phyloP scores from a whole-genome alignment of 2,113 vertebrate species.

The Caranx melampygus region DNA sequence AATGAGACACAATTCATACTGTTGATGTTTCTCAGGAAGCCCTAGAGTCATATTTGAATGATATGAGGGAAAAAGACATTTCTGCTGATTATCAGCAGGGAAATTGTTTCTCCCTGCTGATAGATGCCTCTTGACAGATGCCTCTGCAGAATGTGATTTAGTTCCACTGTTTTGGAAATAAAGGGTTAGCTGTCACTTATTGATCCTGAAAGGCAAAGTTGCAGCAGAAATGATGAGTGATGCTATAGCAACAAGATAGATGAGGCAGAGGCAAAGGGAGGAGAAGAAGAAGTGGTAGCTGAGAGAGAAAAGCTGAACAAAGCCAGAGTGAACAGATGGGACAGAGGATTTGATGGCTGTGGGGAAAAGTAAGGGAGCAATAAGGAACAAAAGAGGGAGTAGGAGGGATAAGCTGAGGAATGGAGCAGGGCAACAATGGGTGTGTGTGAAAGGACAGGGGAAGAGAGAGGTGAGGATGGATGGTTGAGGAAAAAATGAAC shows the following conservation, averaged over 20 bases:
- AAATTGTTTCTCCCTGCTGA: conserved; percentile 7
- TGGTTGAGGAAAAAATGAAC: background rate
- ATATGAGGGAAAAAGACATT: conserved; percentile 1
- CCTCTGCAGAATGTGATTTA: conserved; percentile 3
- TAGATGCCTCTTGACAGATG: background rate
- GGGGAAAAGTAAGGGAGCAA: conserved; percentile 38
- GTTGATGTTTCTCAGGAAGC: conserved; percentile 24
- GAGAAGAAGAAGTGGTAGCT: background rate
- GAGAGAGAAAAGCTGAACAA: conserved; percentile 20
- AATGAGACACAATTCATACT: conserved; percentile 29
- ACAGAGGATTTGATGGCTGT: conserved; percentile 37
- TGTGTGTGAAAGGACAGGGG: background rate
- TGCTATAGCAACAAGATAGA: conserved; percentile 36
- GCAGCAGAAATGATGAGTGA: conserved; percentile 20
- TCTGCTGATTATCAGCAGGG: conserved; percentile 8
- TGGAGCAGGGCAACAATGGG: conserved; percentile 1
- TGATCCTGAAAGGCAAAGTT: conserved; percentile 24
- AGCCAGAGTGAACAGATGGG: conserved; percentile 59
- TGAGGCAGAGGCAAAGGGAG: conserved; percentile 5
- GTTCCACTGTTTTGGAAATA: background rate
- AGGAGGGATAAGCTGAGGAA: background rate
- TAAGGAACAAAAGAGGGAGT: conserved; percentile 41
- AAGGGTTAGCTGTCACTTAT: conserved; percentile 32
- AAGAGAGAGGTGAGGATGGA: background rate
- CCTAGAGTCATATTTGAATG: conserved; percentile 25